phyloP scores from a whole-genome alignment of 2,113 vertebrate genomes.

The Lipophrys pholis region DNA sequence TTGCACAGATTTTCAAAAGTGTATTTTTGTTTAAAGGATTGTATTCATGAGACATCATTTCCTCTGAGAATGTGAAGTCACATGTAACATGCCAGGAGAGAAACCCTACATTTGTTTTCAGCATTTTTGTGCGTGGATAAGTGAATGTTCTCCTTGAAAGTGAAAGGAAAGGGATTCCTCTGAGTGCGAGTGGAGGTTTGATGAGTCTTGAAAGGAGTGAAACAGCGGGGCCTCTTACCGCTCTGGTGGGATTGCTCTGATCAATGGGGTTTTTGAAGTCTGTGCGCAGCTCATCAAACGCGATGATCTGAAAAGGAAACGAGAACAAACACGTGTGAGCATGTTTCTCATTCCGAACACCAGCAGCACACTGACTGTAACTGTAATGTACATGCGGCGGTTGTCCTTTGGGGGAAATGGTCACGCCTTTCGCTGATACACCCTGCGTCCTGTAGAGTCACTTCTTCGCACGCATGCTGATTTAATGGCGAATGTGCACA shows the following conservation, averaged over 20 bases:
- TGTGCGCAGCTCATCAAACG: conserved; percentile 96
- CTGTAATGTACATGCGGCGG: not conserved
- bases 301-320: conserved; percentile 89
- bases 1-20: too few species aligned
- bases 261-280: conserved; percentile 99
- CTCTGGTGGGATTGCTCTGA: conserved; percentile 96
- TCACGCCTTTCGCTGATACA: not conserved
- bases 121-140: not conserved
- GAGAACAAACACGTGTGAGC: conserved; percentile 30
- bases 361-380: not conserved
- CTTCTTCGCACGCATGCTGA: conserved; percentile 16
- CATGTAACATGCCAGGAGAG: not conserved
- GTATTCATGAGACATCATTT: too few species aligned
- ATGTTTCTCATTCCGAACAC: conserved; percentile 15
- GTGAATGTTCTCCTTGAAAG: conserved; percentile 12
- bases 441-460: conserved; percentile 30
- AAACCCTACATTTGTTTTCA: conserved; percentile 11
- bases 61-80: not conserved
- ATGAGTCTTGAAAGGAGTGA: conserved; percentile 45
- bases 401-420: not conserved
- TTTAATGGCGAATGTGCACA: conserved; percentile 28
- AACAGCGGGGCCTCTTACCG: conserved; percentile 85
- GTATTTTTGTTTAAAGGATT: too few species aligned
- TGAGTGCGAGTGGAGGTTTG: conserved; percentile 23
- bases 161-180: conserved; percentile 35